Percentiles rank a stretch among this genome's conserved stretches.
Conservation (phyloP, 92 coral and sea anemone species). For the Parazoanthus swiftii region DNA sequence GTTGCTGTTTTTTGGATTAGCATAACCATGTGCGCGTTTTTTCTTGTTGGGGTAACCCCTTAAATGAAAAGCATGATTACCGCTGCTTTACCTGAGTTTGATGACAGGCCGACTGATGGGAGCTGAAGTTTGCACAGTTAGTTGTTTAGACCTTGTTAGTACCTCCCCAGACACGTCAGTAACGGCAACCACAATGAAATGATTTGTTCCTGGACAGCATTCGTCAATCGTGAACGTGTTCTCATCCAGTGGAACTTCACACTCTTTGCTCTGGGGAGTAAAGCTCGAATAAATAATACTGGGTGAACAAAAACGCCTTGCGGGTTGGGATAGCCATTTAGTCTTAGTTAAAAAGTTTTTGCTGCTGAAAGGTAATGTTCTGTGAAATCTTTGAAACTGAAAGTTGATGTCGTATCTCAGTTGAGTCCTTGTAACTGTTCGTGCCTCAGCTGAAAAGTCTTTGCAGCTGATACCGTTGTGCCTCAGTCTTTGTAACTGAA, state of each 20-base stretch:
- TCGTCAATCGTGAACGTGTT: constrained; percentile 59
- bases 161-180: constrained; percentile 70
- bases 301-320: background rate
- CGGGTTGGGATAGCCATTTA: background rate
- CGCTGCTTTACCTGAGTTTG: constrained; percentile 52
- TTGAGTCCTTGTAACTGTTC: too few relatives aligned
- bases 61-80: too few relatives aligned
- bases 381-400: too few relatives aligned
- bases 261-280: constrained; percentile 51
- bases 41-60: too few relatives aligned
- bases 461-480: too few relatives aligned
- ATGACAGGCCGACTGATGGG: constrained; percentile 73
- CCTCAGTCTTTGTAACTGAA: too few relatives aligned
- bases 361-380: background rate
- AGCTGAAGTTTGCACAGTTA: constrained; percentile 83
- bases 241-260: constrained; percentile 48
- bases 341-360: background rate
- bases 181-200: constrained; percentile 86
- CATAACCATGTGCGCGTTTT: too few relatives aligned
- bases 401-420: too few relatives aligned
- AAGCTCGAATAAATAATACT: background rate
- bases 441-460: too few relatives aligned
- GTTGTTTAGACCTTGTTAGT: constrained; percentile 75
- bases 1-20: too few relatives aligned
- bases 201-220: constrained; percentile 83